phyloP scores from a whole-genome alignment of 1,140 invertebrate genomes.

The Penaeus indicus region DNA sequence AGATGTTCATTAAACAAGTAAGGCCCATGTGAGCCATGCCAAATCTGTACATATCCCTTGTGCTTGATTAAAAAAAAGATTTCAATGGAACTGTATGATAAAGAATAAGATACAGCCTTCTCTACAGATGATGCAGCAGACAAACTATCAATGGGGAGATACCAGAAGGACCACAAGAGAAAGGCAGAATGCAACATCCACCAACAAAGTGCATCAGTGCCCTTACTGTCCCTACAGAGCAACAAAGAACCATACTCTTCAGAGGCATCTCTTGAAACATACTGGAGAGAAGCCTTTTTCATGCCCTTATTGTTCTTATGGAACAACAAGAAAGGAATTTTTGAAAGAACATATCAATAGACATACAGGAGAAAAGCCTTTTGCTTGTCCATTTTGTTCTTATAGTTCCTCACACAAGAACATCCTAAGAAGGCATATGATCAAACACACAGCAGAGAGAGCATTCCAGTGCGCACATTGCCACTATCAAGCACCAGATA shows the following conservation, averaged over 20 bases:
- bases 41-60: no score
- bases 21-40: no score
- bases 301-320: constrained; percentile 35
- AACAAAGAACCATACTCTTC: neutral
- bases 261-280: constrained; percentile 17
- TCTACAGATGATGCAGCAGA: no score
- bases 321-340: constrained; percentile 31
- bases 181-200: neutral
- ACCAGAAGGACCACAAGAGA: neutral
- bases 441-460: constrained; percentile 47
- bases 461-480: constrained; percentile 46
- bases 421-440: constrained; percentile 30
- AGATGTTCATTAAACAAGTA: no score
- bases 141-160: no score
- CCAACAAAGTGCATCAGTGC: neutral
- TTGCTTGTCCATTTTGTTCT: constrained; percentile 78
- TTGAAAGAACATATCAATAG: constrained; percentile 82
- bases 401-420: constrained; percentile 31
- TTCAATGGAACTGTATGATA: no score
- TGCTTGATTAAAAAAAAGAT: no score
- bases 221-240: constrained; percentile 3
- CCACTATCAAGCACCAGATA: neutral
- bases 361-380: constrained; percentile 81
- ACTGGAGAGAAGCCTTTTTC: constrained; percentile 18
- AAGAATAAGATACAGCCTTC: no score